Conservation (phyloP, 1,140 invertebrate species). For the Nephila pilipes region DNA sequence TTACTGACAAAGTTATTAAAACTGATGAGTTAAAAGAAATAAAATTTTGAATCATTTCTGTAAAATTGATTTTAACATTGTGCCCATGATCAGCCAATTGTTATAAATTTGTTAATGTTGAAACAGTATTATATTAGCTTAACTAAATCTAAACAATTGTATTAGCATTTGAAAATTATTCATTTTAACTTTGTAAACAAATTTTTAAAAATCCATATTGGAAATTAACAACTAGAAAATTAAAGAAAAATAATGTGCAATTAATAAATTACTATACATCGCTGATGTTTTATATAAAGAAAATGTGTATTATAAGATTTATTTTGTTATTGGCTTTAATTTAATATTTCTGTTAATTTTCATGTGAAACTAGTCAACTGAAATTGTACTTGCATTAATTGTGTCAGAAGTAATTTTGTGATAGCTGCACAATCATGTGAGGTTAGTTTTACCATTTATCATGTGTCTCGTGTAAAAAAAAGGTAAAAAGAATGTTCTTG, state of each 20-base stretch:
- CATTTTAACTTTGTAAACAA: too few species aligned
- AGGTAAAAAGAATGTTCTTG: not conserved
- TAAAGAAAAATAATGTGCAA: too few species aligned
- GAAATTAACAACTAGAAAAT: too few species aligned
- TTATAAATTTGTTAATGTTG: not conserved
- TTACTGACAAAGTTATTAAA: too few species aligned
- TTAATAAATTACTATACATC: too few species aligned
- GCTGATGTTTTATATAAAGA: too few species aligned
- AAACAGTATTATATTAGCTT: constrained; percentile 20
- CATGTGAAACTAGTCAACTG: constrained; percentile 61
- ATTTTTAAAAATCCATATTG: too few species aligned
- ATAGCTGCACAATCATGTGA: constrained; percentile 75
- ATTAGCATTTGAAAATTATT: not conserved
- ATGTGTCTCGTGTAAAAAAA: constrained; percentile 33
- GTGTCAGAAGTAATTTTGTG: constrained; percentile 73
- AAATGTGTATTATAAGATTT: not conserved
- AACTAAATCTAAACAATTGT: not conserved
- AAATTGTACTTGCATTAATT: constrained; percentile 58
- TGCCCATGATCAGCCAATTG: not conserved
- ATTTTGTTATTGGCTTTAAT: not conserved
- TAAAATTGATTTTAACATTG: not conserved
- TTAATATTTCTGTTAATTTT: constrained; percentile 2
- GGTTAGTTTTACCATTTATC: constrained; percentile 64
- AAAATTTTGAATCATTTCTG: too few species aligned
- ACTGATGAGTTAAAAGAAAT: too few species aligned